These are phyloP conservation scores for Lissonota sp. DNA, from an alignment of 2,888 invertebrate species.

Conservation along the genomic window DNA sequence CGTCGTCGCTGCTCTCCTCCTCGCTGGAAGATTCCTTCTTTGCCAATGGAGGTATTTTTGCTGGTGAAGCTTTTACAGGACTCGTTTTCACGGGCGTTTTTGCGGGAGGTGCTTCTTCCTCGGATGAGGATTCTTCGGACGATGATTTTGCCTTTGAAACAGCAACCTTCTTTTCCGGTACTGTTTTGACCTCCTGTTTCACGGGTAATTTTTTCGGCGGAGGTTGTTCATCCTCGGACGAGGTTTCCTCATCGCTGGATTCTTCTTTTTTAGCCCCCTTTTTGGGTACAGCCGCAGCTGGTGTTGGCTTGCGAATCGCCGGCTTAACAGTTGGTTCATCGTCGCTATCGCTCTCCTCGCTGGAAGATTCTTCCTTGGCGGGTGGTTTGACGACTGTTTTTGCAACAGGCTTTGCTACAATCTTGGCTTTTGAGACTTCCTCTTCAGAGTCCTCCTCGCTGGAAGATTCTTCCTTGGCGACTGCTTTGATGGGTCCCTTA, in stretches of 20 bases:
- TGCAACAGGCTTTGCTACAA: slow-evolving; percentile 59
- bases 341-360: slow-evolving; percentile 81
- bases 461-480: slow-evolving; percentile 70
- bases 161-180: slow-evolving; percentile 62
- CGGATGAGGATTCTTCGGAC: slow-evolving; percentile 67
- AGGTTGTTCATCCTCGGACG: slow-evolving; percentile 70
- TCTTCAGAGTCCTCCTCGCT: slow-evolving; percentile 80
- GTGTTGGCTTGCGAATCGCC: slow-evolving; percentile 61
- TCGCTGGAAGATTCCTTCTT: slow-evolving; percentile 73
- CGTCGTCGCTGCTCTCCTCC: slow-evolving; percentile 82
- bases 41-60: slow-evolving; percentile 57
- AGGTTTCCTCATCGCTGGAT: slow-evolving; percentile 77
- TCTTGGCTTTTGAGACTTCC: slow-evolving; percentile 72
- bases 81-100: slow-evolving; percentile 60
- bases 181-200: slow-evolving; percentile 61
- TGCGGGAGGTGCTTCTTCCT: slow-evolving; percentile 62
- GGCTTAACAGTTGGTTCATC: slow-evolving; percentile 75
- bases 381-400: slow-evolving; percentile 50
- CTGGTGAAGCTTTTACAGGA: slow-evolving; percentile 70
- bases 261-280: slow-evolving; percentile 63
- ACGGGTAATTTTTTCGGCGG: slow-evolving; percentile 64
- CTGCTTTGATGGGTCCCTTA: slow-evolving; percentile 58
- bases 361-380: slow-evolving; percentile 78
- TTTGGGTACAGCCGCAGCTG: slow-evolving; percentile 66
- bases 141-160: slow-evolving; percentile 68